Evolutionary conservation across 2,888 invertebrate species (phyloP).

Genomic region (Himalopsyche tibetana): DNA sequence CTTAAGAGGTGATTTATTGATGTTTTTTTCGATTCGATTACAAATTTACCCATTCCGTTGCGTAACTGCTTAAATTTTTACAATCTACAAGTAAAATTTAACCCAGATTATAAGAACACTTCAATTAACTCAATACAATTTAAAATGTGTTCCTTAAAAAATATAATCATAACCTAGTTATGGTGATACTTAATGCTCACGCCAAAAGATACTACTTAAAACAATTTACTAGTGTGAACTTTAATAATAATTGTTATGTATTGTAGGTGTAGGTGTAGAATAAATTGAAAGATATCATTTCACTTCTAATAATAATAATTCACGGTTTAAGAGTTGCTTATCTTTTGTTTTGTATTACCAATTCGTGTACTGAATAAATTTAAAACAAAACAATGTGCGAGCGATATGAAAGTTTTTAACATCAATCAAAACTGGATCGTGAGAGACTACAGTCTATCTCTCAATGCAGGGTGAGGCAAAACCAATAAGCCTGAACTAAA

Average conservation of each 20-base stretch:
- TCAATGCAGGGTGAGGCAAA: not conserved
- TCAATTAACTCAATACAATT: too few relatives aligned
- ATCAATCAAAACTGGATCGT: conserved; percentile 20
- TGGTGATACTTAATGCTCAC: too few relatives aligned
- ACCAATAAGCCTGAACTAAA: not conserved
- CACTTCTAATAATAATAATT: not conserved
- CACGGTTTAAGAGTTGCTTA: not conserved
- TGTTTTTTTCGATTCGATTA: too few relatives aligned
- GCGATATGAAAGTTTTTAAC: conserved; percentile 14
- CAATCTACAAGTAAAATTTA: too few relatives aligned
- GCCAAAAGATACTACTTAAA: too few relatives aligned
- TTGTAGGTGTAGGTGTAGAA: not conserved
- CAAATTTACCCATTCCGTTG: too few relatives aligned
- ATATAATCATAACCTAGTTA: too few relatives aligned
- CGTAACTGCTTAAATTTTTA: too few relatives aligned
- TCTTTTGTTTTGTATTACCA: not conserved
- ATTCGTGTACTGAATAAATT: conserved; percentile 17
- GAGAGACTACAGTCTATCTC: not conserved
- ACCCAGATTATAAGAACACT: too few relatives aligned
- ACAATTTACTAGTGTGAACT: too few relatives aligned
- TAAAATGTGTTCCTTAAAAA: too few relatives aligned
- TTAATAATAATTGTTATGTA: not conserved
- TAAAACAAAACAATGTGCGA: not conserved
- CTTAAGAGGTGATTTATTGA: too few relatives aligned
- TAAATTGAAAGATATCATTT: conserved; percentile 10